Base-by-base conservation (phyloP, 2,113 vertebrate genomes). In the Mobula hypostoma region DNA sequence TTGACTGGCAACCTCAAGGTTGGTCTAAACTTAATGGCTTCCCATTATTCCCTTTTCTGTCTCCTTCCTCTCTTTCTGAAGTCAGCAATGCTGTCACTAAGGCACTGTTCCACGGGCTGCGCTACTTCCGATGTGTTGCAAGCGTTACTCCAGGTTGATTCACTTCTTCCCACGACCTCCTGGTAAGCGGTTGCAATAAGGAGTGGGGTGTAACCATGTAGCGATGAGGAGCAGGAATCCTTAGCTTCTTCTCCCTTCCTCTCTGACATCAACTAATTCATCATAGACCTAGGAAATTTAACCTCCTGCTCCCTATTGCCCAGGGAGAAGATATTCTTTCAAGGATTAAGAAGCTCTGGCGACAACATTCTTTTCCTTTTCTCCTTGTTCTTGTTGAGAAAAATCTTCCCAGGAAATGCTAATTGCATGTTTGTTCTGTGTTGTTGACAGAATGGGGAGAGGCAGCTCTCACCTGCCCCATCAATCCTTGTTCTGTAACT, bases 381-480 rank as follows among this genome's bases (percentile, higher is more conserved):
- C 19, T 93, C 91, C 70, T 93, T 68, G 4, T 68, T 70, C 63
- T 14, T 40, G 66, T 74, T 93, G 40, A 74, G 70, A 74, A 74
- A 74, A 93, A 15, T 90, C 90, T 95, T 94, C 74, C 95, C 66
- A 66, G 94, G 85, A 95, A 93, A 94, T 74, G 94, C 74, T 95
- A 95, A 95, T 95, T 90, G 95, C 96, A 95, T 95, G 95, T 96
- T 95, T 96, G 94, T 70, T 88, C 66, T 95, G 94, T 95, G 94
- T 76, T 94, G 90, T 92, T 94, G 94, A 94, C 76, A 94, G 95
- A 95, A 95, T 94, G 94, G 94, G 95, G 95, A 94, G 95, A 95
- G 95, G 95, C 94, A 95, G 94, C 70, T 95, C 95, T 95, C 95
- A 95, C 95, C 95, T 95, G 94, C 85, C 0, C 0, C 94, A 94